phyloP scores from a whole-genome alignment of 2,888 invertebrate genomes.

The Gibbula magus region DNA sequence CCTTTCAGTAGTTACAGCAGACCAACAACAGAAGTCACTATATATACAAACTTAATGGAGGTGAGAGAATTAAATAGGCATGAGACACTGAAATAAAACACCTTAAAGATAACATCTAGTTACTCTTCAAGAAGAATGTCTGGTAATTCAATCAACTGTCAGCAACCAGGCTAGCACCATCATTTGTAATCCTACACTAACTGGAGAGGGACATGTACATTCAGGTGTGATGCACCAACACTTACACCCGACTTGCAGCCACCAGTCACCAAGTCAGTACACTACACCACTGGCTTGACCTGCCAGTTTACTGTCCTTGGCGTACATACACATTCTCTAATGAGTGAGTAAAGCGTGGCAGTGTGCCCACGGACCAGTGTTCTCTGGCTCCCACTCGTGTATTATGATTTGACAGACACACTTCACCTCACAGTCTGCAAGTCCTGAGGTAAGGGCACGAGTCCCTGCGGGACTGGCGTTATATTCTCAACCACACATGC shows the following conservation, averaged over 20 bases:
- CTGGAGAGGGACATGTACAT: too few species aligned
- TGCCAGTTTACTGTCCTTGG: too few species aligned
- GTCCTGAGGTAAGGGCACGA: not conserved
- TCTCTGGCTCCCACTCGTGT: not conserved
- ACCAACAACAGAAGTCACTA: constrained; percentile 7
- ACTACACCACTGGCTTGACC: too few species aligned
- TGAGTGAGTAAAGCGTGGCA: not conserved
- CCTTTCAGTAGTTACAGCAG: not conserved
- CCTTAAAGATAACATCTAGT: not conserved
- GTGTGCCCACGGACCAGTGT: not conserved
- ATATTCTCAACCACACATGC: not conserved
- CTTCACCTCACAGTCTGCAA: not conserved
- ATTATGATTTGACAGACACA: not conserved
- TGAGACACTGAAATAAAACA: constrained; percentile 5
- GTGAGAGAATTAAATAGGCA: constrained; percentile 13
- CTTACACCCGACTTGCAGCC: not conserved
- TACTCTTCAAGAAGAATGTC: not conserved
- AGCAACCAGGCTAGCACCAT: constrained; percentile 15
- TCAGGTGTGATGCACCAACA: not conserved
- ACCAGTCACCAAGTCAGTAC: not conserved
- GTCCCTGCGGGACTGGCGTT: not conserved
- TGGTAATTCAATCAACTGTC: constrained; percentile 4
- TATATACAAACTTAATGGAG: constrained; percentile 17
- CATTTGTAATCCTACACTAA: not conserved
- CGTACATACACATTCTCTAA: too few species aligned